These are phyloP conservation scores for Thamnophis sirtalis DNA, from an alignment of 2,113 vertebrate genomes.

Conservation along the genomic window DNA sequence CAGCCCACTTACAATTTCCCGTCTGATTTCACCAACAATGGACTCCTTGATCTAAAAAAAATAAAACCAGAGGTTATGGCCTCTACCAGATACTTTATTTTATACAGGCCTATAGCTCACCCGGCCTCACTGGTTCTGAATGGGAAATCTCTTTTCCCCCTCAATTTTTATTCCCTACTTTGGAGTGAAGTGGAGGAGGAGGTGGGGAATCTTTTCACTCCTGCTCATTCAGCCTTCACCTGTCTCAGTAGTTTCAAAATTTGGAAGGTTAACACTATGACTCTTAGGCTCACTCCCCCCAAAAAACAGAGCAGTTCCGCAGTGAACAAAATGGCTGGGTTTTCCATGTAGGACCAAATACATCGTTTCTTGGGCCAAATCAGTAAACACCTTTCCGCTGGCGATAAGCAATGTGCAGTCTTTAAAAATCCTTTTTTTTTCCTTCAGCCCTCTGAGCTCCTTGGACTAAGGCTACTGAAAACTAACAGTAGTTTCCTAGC, in stretches of 20 bases:
- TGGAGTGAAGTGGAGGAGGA: not conserved
- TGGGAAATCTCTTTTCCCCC: not conserved
- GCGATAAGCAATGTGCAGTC: too few relatives aligned
- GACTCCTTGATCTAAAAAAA: constrained; percentile 86
- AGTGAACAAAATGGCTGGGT: not conserved
- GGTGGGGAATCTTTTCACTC: too few relatives aligned
- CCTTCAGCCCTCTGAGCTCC: not conserved
- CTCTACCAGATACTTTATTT: not conserved
- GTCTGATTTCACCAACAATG: constrained; percentile 86
- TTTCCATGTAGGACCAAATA: not conserved
- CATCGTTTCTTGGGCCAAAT: not conserved
- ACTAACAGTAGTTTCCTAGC: not conserved
- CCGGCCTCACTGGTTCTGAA: not conserved
- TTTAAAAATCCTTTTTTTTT: not conserved
- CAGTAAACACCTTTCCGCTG: not conserved
- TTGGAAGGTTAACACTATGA: not conserved
- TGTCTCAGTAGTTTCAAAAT: not conserved
- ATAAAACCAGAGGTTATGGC: constrained; percentile 30
- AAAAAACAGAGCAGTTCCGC: not conserved
- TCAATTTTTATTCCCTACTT: not conserved
- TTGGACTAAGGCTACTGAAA: not conserved
- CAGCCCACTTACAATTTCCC: constrained; percentile 89
- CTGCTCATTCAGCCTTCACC: not conserved
- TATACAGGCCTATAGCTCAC: not conserved
- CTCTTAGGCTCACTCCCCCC: too few relatives aligned